Percentiles rank a stretch among this genome's conserved stretches.
Conservation (phyloP, 2,888 invertebrate genomes). For the Saturnia japonica region DNA sequence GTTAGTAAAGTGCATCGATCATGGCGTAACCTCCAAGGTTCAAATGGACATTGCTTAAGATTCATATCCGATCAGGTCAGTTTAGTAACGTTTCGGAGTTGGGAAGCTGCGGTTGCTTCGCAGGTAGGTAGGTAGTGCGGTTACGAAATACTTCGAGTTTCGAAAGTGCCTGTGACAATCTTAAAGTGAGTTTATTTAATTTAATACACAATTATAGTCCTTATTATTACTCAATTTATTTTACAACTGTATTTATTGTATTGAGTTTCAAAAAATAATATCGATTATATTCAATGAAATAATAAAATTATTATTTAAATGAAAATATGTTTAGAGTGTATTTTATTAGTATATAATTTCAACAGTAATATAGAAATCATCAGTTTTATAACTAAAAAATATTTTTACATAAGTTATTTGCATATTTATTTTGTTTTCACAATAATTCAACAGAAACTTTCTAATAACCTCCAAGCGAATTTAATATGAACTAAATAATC, state of each 20-base stretch:
- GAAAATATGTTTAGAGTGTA: too few relatives aligned
- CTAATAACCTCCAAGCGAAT: neutral
- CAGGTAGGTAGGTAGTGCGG: neutral
- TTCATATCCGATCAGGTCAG: neutral
- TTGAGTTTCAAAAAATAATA: too few relatives aligned
- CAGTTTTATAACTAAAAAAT: neutral
- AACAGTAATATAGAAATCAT: neutral
- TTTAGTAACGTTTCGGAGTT: neutral
- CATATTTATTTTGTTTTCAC: neutral
- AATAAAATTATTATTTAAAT: too few relatives aligned
- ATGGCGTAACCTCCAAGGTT: conserved; percentile 3
- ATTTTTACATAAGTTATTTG: neutral
- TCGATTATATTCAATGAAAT: too few relatives aligned
- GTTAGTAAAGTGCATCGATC: conserved; percentile 3
- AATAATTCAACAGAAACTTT: neutral
- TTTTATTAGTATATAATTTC: too few relatives aligned
- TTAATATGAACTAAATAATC: neutral
- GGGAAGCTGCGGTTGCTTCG: neutral
- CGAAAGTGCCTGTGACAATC: neutral
- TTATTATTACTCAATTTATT: neutral
- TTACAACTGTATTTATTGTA: neutral
- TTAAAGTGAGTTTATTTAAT: neutral
- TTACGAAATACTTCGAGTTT: neutral
- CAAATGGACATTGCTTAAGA: neutral
- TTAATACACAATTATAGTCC: neutral